A percentile compares a stretch with the other conserved stretches of the same genome.
Conservation (phyloP, 2,888 invertebrate species). For the Orchesella flavescens region DNA sequence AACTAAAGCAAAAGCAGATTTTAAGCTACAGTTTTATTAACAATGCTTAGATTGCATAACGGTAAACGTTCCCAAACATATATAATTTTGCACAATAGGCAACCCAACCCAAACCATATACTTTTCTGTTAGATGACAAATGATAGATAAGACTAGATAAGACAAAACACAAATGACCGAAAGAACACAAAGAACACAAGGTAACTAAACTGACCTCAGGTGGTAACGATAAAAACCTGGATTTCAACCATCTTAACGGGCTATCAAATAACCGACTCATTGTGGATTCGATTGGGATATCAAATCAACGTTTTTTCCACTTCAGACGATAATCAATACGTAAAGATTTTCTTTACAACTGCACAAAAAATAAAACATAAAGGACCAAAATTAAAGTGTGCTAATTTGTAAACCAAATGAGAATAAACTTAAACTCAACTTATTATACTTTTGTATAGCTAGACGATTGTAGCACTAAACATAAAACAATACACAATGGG, state of each 20-base stretch:
- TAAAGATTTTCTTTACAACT: slow-evolving; percentile 45
- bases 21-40: too few relatives aligned
- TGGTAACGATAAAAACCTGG: slow-evolving; percentile 47
- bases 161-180: neutral
- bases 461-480: too few relatives aligned
- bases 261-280: slow-evolving; percentile 61
- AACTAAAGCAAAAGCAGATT: neutral
- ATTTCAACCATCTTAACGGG: slow-evolving; percentile 52
- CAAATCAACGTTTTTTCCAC: slow-evolving; percentile 11
- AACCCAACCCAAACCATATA: neutral
- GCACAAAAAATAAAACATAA: slow-evolving; percentile 31
- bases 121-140: neutral
- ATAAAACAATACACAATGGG: too few relatives aligned
- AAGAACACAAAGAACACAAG: neutral
- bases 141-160: neutral
- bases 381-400: too few relatives aligned
- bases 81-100: neutral
- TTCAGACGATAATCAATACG: slow-evolving; percentile 24
- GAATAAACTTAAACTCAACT: too few relatives aligned
- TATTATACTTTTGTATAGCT: too few relatives aligned
- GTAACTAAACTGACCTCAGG: slow-evolving; percentile 47
- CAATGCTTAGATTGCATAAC: too few relatives aligned
- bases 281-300: slow-evolving; percentile 9
- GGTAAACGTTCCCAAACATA: too few relatives aligned
- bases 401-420: too few relatives aligned